Conservation (phyloP, 2,888 invertebrate species). For the Pherbina coryleti region DNA sequence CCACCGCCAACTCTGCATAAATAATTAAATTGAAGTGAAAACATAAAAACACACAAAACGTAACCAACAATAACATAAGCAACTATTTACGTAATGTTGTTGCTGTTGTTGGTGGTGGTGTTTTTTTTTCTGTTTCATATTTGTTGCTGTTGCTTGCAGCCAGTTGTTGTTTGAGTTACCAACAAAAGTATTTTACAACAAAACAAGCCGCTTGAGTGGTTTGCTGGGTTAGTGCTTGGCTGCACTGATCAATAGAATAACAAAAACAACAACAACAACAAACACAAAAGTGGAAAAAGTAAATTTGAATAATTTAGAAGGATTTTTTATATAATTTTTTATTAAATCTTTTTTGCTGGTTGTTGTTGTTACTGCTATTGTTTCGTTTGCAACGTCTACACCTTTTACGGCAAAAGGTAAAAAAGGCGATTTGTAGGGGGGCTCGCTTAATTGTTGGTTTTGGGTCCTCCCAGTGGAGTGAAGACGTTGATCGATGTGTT, state of each 20-base stretch:
- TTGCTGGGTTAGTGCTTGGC: neutral
- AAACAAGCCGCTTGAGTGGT: too few species aligned
- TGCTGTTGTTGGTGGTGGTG: conserved; percentile 33
- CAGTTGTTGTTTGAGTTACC: too few species aligned
- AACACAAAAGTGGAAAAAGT: conserved; percentile 53
- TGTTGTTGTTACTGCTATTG: neutral
- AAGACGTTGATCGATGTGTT: too few species aligned
- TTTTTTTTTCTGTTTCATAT: neutral
- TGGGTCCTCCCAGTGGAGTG: too few species aligned
- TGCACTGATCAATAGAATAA: conserved; percentile 38
- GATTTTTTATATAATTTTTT: conserved; percentile 51
- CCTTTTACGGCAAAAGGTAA: neutral
- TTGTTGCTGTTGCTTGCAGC: conserved; percentile 18
- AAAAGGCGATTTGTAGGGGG: too few species aligned
- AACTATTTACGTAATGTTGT: neutral
- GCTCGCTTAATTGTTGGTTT: too few species aligned
- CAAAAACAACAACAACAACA: conserved; percentile 36
- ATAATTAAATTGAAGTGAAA: conserved; percentile 23
- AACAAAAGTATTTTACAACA: too few species aligned
- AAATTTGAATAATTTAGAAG: conserved; percentile 65
- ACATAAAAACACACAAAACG: neutral
- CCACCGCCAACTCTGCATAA: neutral
- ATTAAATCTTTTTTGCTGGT: conserved; percentile 45
- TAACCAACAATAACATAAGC: neutral
- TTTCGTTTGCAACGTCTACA: conserved; percentile 38